Base-by-base conservation (phyloP, 2,888 invertebrate genomes). In the Octonoba sinensis region DNA sequence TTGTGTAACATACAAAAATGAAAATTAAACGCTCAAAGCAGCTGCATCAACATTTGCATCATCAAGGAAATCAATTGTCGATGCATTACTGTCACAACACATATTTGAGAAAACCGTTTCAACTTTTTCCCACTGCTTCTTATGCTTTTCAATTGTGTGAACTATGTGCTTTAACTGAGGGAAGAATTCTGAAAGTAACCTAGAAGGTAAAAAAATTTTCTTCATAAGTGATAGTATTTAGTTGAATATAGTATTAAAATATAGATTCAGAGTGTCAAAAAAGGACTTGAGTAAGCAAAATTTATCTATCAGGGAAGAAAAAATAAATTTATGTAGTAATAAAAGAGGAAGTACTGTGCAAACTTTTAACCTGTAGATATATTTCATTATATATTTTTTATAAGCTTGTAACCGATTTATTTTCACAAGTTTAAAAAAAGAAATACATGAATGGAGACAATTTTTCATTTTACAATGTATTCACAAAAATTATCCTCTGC, bases 161-260 rank as follows among this genome's bases (percentile, higher is more conserved):
- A 78, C 73, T 16, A 78, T 51, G 8, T 69, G 49, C 8, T 69
- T 46, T 16, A 78, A 24, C 3, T 67, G 54, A 24, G 83, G 83
- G 20, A 83, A 83, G 49, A 78, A 83, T n/a, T 70, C 73, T 27
- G 77, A 62, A 12, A 83, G 73, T 27, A 83, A 66, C 47, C 83
- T 83, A 51, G 1, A 60, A 36, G 11, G 22, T 12, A 54, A 66
- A 57, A 56, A 24, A 65, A 56, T n/a, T n/a, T n/a, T n/a, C n/a
- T n/a, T n/a, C n/a, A n/a, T n/a, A 27, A 18, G 8, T 54, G n/a
- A 54, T 6, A 18, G 18, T 54, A 54, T 18, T 18, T 15, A 54
- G 16, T 54, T 18, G 3, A 54, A 18, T 18, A 8, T 16, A 54
- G 51, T 51, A 15, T 12, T 12, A 16, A 60, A 22, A 60, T 20